Evolutionary conservation across 23 tunicate species (phyloP).

Genomic region (Corella eumyota): DNA sequence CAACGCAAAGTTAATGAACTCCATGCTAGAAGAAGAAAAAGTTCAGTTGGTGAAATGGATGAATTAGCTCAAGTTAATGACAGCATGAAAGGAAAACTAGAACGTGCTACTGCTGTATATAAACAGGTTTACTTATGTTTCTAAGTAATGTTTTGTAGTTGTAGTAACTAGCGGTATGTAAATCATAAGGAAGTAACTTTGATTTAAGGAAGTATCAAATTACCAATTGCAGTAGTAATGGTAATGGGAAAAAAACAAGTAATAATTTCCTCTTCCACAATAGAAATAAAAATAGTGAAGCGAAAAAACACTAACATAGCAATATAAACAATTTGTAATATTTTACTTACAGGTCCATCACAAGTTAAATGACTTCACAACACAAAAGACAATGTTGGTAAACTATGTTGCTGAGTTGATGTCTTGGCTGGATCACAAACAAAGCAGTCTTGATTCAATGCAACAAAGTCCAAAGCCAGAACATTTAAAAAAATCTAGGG

Average conservation of each 20-base stretch:
- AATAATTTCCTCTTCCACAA: too few species aligned
- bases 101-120: constrained; percentile 37
- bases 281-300: too few species aligned
- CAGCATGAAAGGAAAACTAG: constrained; percentile 68
- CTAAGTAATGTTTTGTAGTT: background rate
- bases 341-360: constrained; percentile 47
- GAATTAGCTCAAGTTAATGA: constrained; percentile 73
- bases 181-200: too few species aligned
- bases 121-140: constrained; percentile 34
- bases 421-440: constrained; percentile 70
- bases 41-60: constrained; percentile 72
- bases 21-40: constrained; percentile 18
- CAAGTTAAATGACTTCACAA: constrained; percentile 58
- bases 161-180: background rate
- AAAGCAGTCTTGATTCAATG: constrained; percentile 19
- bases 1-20: constrained; percentile 52
- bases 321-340: background rate
- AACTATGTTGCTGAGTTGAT: constrained; percentile 54
- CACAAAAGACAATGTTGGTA: constrained; percentile 47
- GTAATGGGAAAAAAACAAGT: too few species aligned
- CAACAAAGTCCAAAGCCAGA: constrained; percentile 32
- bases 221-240: too few species aligned
- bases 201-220: too few species aligned
- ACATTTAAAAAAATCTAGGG: constrained; percentile 56
- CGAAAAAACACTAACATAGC: too few species aligned